phyloP scores from a whole-genome alignment of 1,140 invertebrate genomes.

The Brachionus sp. region DNA sequence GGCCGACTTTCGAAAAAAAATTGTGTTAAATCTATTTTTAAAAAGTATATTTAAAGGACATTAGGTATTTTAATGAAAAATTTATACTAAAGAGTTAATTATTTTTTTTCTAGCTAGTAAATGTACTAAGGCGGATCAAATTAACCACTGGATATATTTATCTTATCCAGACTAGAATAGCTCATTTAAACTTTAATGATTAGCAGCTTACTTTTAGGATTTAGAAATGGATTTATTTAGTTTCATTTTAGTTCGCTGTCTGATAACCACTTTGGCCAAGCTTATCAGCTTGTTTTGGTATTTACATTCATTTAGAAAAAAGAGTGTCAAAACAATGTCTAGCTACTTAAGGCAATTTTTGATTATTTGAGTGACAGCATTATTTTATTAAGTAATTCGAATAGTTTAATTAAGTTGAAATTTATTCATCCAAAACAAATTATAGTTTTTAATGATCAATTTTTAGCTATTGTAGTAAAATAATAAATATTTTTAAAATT shows the following conservation, averaged over 20 bases:
- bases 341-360: not conserved
- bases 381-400: not conserved
- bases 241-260: not conserved
- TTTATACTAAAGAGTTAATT: not conserved
- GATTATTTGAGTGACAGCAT: not conserved
- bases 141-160: not conserved
- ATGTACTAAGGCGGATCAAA: not conserved
- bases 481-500: not conserved
- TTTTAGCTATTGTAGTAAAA: not conserved
- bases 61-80: not conserved
- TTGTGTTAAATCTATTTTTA: not conserved
- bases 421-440: not conserved
- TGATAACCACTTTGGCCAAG: not conserved
- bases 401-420: not conserved
- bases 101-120: not conserved
- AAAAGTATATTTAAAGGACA: not conserved
- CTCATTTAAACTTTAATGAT: not conserved
- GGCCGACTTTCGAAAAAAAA: not conserved
- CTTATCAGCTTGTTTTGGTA: no score
- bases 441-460: not conserved
- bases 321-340: no score
- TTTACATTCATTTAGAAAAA: no score
- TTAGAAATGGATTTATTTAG: not conserved
- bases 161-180: not conserved
- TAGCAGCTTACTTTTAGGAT: not conserved